Base-by-base conservation (phyloP, 1,140 invertebrate species). In the Drosophila punjabiensis region DNA sequence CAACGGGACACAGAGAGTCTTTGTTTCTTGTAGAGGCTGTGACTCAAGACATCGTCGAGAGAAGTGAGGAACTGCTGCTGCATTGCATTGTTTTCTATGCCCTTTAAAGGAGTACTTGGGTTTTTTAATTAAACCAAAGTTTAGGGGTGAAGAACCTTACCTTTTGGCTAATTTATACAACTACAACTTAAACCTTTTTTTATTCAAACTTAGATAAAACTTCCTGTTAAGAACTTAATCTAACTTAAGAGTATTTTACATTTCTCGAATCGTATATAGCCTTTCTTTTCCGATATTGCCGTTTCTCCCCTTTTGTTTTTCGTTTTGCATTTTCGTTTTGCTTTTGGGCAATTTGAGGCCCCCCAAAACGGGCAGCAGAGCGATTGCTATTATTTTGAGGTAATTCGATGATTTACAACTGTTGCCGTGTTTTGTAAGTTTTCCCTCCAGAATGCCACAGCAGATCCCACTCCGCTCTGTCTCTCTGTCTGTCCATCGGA, bases 331-430 rank as follows among this genome's bases (percentile, higher is more conserved):
- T 89, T 89, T 89, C 79, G 66, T 83, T 87, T 82, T 59, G 71
- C 79, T 79, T 68, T 76, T 82, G 56, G 65, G 52, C 67, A 68
- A 79, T 63, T 66, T 64, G 52, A 60, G 70, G 53, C 56, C 50
- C 68, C 65, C 77, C 67, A 24, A 74, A 79, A 79, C 71, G 74
- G 80, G 39, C 76, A 76, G 61, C n/a, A 75, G 81, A 77, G 81
- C 81, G 85, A 89, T 89, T 89, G 85, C 85, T 89, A 89, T 89
- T 89, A 89, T 89, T 89, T 89, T 89, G 71, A 89, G 85, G 85
- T 89, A 89, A 89, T 89, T 89, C 85, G 85, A 89, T 89, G 85
- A 89, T 89, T 89, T 89, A 89, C 86, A 89, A 90, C 86, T 80
- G 86, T 90, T 87, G 86, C 86, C 79, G 81, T 85, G 81, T 89